phyloP scores from a whole-genome alignment of 2,888 invertebrate genomes.

The Polydrusus cervinus region DNA sequence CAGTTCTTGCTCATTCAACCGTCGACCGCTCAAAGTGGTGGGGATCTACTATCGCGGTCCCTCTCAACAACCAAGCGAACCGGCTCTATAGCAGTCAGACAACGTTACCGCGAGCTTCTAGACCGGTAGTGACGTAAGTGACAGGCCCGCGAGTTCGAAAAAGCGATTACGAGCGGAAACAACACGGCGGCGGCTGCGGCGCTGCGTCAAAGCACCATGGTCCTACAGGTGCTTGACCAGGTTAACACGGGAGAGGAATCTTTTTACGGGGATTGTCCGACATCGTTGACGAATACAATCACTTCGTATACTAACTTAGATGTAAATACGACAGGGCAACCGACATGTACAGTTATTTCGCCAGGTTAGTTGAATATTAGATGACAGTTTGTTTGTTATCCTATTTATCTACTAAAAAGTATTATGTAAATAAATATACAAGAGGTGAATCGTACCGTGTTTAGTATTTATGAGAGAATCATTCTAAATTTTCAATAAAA shows the following conservation, averaged over 20 bases:
- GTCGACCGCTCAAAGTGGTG: conserved; percentile 47
- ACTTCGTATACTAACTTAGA: conserved; percentile 70
- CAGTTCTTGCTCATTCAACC: conserved; percentile 57
- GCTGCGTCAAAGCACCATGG: conserved; percentile 77
- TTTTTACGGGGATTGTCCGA: conserved; percentile 80
- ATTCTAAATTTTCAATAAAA: too few relatives aligned
- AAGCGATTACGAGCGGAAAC: conserved; percentile 47
- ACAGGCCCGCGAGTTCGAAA: conserved; percentile 25
- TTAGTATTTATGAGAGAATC: too few relatives aligned
- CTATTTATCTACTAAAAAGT: neutral
- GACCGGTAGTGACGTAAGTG: conserved; percentile 64
- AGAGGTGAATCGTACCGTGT: too few relatives aligned
- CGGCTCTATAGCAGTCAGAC: conserved; percentile 54
- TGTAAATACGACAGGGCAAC: conserved; percentile 69
- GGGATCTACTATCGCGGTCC: conserved; percentile 52
- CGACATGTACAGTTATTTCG: conserved; percentile 70
- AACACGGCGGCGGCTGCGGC: conserved; percentile 68
- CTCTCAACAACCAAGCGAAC: conserved; percentile 50
- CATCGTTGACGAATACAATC: conserved; percentile 51
- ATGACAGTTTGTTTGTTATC: neutral
- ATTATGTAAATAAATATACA: too few relatives aligned
- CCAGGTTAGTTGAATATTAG: conserved; percentile 62
- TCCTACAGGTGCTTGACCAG: conserved; percentile 82
- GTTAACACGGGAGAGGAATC: conserved; percentile 77
- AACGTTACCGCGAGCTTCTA: conserved; percentile 47